Evolutionary conservation across 2,888 invertebrate species (phyloP).

Genomic region (Amaurobius ferox): DNA sequence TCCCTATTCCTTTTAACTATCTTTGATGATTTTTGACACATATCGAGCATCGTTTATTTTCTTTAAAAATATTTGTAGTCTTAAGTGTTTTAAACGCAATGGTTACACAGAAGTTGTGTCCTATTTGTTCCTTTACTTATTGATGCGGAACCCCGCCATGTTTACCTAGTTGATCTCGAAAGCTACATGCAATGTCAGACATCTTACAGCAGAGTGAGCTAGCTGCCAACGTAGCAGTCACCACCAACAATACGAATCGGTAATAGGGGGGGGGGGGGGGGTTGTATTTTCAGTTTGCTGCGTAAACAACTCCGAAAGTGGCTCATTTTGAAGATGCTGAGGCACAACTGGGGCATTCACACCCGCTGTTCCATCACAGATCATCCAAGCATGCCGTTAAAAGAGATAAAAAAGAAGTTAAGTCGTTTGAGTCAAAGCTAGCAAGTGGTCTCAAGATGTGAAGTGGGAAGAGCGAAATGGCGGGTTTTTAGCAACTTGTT

Average conservation of each 20-base stretch:
- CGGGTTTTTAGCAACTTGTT: neutral
- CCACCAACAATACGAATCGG: neutral
- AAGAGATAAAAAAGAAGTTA: neutral
- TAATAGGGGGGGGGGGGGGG: neutral
- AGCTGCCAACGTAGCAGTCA: neutral
- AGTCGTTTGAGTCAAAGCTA: slow-evolving; percentile 2
- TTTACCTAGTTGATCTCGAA: neutral
- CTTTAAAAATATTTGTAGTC: neutral
- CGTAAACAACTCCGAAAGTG: slow-evolving; percentile 8
- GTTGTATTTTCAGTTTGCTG: neutral
- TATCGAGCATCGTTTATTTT: neutral
- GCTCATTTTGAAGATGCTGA: slow-evolving; percentile 1
- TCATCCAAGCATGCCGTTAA: slow-evolving; percentile 12
- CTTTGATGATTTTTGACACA: neutral
- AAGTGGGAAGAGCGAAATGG: slow-evolving; percentile 9
- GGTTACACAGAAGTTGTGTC: neutral
- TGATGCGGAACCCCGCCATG: neutral
- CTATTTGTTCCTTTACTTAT: neutral
- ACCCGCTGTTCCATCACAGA: neutral
- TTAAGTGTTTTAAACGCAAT: neutral
- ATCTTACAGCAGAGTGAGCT: neutral
- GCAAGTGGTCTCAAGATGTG: slow-evolving; percentile 63
- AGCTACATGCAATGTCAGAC: neutral
- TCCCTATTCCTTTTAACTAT: neutral
- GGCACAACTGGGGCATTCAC: slow-evolving; percentile 49